phyloP scores from a whole-genome alignment of 1,140 invertebrate genomes.

The Galleria mellonella region DNA sequence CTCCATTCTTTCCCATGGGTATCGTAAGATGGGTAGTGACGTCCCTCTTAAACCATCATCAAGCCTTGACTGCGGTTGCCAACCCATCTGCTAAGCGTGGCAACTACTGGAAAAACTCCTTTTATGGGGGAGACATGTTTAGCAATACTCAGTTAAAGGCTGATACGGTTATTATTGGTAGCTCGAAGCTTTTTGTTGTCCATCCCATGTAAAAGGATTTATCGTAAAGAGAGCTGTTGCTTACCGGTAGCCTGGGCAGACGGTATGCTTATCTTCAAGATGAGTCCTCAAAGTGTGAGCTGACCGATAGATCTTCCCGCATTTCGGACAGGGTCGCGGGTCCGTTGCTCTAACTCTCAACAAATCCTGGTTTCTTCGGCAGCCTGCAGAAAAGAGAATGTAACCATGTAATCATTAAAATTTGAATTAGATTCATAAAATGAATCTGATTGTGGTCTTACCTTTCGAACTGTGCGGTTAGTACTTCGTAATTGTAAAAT shows the following conservation, averaged over 20 bases:
- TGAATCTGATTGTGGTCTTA: constrained; percentile 5
- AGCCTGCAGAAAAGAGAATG: constrained; percentile 69
- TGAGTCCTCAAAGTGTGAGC: constrained; percentile 93
- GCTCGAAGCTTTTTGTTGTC: too few relatives aligned
- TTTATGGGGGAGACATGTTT: too few relatives aligned
- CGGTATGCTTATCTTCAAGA: constrained; percentile 93
- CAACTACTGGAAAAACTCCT: too few relatives aligned
- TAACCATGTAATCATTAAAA: background rate
- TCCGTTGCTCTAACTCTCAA: constrained; percentile 91
- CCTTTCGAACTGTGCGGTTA: constrained; percentile 5
- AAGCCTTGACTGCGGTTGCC: too few relatives aligned
- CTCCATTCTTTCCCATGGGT: too few relatives aligned
- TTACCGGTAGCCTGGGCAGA: constrained; percentile 88
- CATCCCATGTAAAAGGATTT: too few relatives aligned
- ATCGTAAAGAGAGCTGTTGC: background rate
- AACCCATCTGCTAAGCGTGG: too few relatives aligned
- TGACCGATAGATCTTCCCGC: constrained; percentile 93
- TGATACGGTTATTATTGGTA: too few relatives aligned
- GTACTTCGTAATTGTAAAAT: background rate
- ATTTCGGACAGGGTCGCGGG: constrained; percentile 92
- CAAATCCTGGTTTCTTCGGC: constrained; percentile 86
- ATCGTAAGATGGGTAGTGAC: too few relatives aligned
- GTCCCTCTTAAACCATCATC: too few relatives aligned
- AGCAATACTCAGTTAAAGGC: too few relatives aligned
- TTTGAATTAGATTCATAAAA: background rate